phyloP scores from a whole-genome alignment of 2,888 invertebrate species.

The Sympetrum striolatum region DNA sequence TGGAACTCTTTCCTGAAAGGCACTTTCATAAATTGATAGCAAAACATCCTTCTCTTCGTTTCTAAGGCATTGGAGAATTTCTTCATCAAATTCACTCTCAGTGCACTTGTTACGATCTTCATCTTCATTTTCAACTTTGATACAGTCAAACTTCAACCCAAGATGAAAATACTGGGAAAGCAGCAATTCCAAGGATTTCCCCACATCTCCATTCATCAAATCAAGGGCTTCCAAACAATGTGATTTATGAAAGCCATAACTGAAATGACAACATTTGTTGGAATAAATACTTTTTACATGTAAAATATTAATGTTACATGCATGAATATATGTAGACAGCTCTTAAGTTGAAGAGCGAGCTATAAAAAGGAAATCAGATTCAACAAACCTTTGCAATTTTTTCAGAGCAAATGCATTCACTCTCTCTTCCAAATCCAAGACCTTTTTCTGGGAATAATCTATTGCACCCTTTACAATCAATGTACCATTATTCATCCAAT shows the following conservation, averaged over 20 bases:
- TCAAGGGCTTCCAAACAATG: constrained; percentile 79
- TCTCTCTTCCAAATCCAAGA: constrained; percentile 68
- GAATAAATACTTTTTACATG: not conserved
- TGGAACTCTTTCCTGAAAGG: constrained; percentile 72
- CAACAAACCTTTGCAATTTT: constrained; percentile 71
- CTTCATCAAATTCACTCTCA: constrained; percentile 55
- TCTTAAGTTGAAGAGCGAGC: not conserved
- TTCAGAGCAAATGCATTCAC: constrained; percentile 73
- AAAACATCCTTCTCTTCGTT: constrained; percentile 76
- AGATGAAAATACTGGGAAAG: constrained; percentile 71
- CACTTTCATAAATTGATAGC: constrained; percentile 77
- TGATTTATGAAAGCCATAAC: constrained; percentile 75
- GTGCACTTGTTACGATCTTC: constrained; percentile 56
- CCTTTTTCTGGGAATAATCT: constrained; percentile 71
- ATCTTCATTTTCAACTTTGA: constrained; percentile 58
- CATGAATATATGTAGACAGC: not conserved
- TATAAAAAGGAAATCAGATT: not conserved
- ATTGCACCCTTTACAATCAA: constrained; percentile 75
- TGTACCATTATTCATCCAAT: constrained; percentile 79
- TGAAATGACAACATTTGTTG: constrained; percentile 56
- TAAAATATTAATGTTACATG: not conserved
- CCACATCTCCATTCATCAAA: constrained; percentile 71
- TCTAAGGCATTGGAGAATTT: constrained; percentile 68
- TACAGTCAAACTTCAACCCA: constrained; percentile 51
- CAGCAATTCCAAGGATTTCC: constrained; percentile 73